Conservation (phyloP, 1,140 invertebrate species). For the Reticulitermes speratus region DNA sequence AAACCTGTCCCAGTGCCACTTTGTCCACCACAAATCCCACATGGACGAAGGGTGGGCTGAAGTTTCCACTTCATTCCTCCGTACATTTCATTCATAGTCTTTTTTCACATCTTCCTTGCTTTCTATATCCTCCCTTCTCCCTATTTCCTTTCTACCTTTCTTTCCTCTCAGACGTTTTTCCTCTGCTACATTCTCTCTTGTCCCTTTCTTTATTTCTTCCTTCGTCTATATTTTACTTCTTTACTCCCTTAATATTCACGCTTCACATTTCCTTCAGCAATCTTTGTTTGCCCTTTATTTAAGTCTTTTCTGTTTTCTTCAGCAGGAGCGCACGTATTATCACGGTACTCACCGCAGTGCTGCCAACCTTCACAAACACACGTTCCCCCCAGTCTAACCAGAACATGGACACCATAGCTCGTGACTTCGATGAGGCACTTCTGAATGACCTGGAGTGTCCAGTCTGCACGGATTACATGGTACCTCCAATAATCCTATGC, state of each 20-base stretch:
- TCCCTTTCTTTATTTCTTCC: neutral
- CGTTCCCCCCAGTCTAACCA: neutral
- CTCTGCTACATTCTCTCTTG: neutral
- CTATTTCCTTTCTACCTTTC: neutral
- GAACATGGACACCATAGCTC: neutral
- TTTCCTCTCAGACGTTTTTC: neutral
- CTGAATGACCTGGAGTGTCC: constrained; percentile 63
- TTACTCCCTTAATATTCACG: neutral
- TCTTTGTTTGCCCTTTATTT: neutral
- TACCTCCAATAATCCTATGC: constrained; percentile 71
- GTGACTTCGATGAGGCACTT: neutral
- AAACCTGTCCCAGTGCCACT: too few species aligned
- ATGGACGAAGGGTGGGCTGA: too few species aligned
- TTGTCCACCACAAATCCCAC: too few species aligned
- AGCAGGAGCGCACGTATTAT: neutral
- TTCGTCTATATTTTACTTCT: neutral
- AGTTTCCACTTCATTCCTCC: too few species aligned
- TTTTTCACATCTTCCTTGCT: neutral
- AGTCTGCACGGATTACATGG: constrained; percentile 75
- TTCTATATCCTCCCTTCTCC: neutral
- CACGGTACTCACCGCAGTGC: neutral
- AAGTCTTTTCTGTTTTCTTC: neutral
- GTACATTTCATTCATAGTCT: neutral
- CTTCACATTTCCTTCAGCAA: neutral
- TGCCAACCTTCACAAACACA: neutral